Conservation (phyloP, 2,113 vertebrate species). For the Salminus brasiliensis region DNA sequence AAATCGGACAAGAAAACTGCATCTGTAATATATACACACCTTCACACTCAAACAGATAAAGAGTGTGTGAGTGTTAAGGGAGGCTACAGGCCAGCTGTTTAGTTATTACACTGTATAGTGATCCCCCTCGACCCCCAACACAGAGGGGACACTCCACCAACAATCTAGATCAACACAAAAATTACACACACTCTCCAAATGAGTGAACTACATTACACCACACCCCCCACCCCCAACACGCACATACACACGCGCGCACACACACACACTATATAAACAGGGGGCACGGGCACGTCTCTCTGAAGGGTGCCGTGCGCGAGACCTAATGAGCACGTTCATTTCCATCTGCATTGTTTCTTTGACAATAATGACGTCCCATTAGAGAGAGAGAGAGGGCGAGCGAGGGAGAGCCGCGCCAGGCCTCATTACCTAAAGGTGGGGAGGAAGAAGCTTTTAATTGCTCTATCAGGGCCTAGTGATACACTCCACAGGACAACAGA, state of each 20-base stretch:
- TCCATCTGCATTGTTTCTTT: conserved; percentile 99
- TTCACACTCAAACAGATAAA: conserved; percentile 33
- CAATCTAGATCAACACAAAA: conserved; percentile 1
- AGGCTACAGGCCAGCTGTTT: not conserved
- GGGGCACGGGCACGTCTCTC: conserved; percentile 79
- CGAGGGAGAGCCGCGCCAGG: conserved; percentile 98
- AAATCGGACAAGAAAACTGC: not conserved
- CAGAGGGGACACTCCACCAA: not conserved
- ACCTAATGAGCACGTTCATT: conserved; percentile 99
- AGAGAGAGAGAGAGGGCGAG: conserved; percentile 99
- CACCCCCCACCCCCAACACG: conserved; percentile 65
- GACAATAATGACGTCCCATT: conserved; percentile 99
- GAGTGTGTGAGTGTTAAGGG: conserved; percentile 61
- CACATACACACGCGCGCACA: conserved; percentile 24
- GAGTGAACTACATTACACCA: conserved; percentile 28
- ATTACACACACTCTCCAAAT: conserved; percentile 6
- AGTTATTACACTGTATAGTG: conserved; percentile 1
- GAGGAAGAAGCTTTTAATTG: conserved; percentile 98
- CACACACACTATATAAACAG: conserved; percentile 76
- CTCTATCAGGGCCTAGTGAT: conserved; percentile 99
- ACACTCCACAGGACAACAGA: conserved; percentile 99
- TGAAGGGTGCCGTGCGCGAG: conserved; percentile 88
- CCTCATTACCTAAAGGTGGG: conserved; percentile 99
- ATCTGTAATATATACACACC: too few species aligned
- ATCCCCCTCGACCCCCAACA: not conserved